phyloP scores from a whole-genome alignment of 1,140 invertebrate genomes.

The Drosophila chauvacae region DNA sequence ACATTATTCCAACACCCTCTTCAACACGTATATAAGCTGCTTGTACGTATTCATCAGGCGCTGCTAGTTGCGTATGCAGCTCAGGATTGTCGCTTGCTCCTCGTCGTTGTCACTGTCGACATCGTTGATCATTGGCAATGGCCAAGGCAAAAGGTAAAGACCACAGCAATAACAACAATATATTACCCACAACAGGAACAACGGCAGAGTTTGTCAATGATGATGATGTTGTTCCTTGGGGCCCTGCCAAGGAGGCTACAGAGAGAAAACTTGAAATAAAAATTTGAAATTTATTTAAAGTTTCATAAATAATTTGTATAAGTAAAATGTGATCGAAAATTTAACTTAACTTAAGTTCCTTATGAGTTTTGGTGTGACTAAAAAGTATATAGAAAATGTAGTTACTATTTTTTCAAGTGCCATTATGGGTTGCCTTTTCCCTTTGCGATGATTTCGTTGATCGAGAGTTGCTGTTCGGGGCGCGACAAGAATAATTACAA shows the following conservation, averaged over 20 bases:
- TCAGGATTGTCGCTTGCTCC: conserved; percentile 81
- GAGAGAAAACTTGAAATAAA: neutral
- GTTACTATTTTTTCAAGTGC: conserved; percentile 12
- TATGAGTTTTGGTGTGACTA: neutral
- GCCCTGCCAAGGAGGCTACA: conserved; percentile 20
- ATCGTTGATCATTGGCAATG: conserved; percentile 72
- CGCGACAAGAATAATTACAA: conserved; percentile 84
- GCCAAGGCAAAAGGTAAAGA: conserved; percentile 35
- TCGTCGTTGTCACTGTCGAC: conserved; percentile 75
- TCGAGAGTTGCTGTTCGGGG: conserved; percentile 69
- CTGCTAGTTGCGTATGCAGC: conserved; percentile 76
- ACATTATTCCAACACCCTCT: conserved; percentile 48
- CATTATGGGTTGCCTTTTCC: conserved; percentile 27
- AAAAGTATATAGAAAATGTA: neutral
- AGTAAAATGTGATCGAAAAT: neutral
- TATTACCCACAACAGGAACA: conserved; percentile 22
- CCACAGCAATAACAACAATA: conserved; percentile 28
- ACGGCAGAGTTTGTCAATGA: conserved; percentile 35
- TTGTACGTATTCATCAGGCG: conserved; percentile 46
- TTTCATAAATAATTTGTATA: neutral
- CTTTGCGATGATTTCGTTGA: conserved; percentile 62
- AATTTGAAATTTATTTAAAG: neutral
- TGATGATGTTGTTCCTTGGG: conserved; percentile 38
- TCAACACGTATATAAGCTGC: conserved; percentile 35
- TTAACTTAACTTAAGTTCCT: no score